Conservation (phyloP, 1,140 invertebrate genomes). For the Hylyphantes graminicola region DNA sequence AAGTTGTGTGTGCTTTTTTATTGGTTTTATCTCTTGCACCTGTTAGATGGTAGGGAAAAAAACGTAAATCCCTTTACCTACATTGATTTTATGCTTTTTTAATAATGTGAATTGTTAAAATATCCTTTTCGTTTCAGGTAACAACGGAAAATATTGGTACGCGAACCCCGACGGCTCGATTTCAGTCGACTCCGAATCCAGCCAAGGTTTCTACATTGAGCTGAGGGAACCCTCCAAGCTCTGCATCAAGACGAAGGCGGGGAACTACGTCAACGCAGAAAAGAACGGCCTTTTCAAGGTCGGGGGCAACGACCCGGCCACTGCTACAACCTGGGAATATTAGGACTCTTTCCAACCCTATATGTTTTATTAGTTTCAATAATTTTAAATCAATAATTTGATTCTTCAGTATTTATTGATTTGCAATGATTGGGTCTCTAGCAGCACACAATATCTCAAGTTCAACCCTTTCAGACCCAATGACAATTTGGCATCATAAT, state of each 20-base stretch:
- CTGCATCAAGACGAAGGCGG: slow-evolving; percentile 82
- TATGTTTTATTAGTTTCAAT: background rate
- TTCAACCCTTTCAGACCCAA: too few species aligned
- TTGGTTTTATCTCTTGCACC: too few species aligned
- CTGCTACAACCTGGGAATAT: slow-evolving; percentile 94
- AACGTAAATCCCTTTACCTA: background rate
- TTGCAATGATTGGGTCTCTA: too few species aligned
- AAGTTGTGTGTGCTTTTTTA: too few species aligned
- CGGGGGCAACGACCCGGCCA: slow-evolving; percentile 80
- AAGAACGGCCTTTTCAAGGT: slow-evolving; percentile 94
- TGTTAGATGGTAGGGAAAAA: too few species aligned
- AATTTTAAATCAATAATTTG: background rate
- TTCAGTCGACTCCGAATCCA: slow-evolving; percentile 83
- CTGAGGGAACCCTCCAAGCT: slow-evolving; percentile 90
- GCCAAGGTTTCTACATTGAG: slow-evolving; percentile 92
- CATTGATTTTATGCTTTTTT: background rate
- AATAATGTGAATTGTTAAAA: background rate
- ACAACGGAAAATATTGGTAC: slow-evolving; percentile 94
- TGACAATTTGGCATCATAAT: too few species aligned
- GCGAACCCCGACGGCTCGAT: slow-evolving; percentile 84
- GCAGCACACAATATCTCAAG: too few species aligned
- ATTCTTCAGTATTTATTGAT: background rate
- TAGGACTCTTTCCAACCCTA: slow-evolving; percentile 70
- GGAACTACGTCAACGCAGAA: slow-evolving; percentile 87
- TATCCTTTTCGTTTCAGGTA: slow-evolving; percentile 73